phyloP scores from a whole-genome alignment of 92 coral and sea anemone species.

The Bergia sp. region DNA sequence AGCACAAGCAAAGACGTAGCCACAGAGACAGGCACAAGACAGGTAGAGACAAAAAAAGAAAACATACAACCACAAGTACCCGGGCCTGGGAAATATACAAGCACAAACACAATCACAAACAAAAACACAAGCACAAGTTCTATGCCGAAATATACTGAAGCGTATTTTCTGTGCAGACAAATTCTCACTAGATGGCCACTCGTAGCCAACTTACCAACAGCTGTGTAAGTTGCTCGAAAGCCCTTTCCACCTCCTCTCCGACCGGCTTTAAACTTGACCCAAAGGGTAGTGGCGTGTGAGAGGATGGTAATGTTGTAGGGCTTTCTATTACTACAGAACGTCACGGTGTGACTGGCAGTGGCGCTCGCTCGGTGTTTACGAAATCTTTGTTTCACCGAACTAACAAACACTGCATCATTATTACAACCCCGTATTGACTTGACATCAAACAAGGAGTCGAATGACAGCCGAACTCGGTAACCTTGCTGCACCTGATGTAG shows the following conservation, averaged over 20 bases:
- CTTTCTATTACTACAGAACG: conserved; percentile 72
- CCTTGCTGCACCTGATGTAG: conserved; percentile 47
- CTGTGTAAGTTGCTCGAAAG: conserved; percentile 70
- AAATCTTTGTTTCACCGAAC: conserved; percentile 74
- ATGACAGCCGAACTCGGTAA: conserved; percentile 70
- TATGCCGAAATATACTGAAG: background rate
- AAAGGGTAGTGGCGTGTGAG: conserved; percentile 69
- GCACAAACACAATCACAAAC: background rate
- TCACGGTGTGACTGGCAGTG: conserved; percentile 60
- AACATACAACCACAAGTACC: background rate
- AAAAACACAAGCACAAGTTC: background rate
- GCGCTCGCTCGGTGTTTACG: conserved; percentile 49
- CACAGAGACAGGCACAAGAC: background rate
- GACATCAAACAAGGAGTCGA: conserved; percentile 73
- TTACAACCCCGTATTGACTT: conserved; percentile 47
- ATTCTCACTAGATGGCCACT: background rate
- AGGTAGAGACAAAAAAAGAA: background rate
- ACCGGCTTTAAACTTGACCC: conserved; percentile 82
- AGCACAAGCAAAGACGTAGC: background rate
- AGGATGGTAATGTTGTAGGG: conserved; percentile 74
- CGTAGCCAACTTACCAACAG: conserved; percentile 64
- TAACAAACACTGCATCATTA: conserved; percentile 77
- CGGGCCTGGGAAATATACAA: background rate
- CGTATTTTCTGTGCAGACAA: background rate
- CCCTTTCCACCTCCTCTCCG: conserved; percentile 68